Base-by-base conservation (phyloP, 2,888 invertebrate species). In the Mesochorus sp. region DNA sequence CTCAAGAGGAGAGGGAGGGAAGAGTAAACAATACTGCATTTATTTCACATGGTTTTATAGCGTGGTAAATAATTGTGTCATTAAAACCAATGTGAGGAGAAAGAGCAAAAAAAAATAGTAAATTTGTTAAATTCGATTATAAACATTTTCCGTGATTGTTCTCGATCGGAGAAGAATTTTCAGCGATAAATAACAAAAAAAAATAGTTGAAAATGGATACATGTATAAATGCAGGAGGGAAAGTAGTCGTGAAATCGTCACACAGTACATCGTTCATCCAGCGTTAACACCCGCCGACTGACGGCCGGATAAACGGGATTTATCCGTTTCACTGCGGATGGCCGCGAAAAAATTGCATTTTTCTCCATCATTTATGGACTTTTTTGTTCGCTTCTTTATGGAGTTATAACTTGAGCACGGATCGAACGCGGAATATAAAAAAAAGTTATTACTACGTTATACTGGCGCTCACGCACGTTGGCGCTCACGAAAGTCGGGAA, bases 291-390 rank as follows among this genome's bases (percentile, higher is more conserved):
- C 71, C 61, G 37, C 12, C 31, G 39, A 62, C 61, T 51, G 71
- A 68, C 61, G 55, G 68, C 53, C 44, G 47, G 68, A 68, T 67
- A 61, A 75, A 75, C 62, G 68, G 34, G 47, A 68, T 68, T 68
- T 68, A 44, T 74, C 57, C 59, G 28, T 68, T 68, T 62, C 68
- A 75, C 34, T 55, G 75, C 61, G 51, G 37, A 75, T 62, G 61
- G 24, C 37, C 28, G 53, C 44, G 19, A 47, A 68, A 55, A 62
- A 62, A 62, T 31, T 53, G 21, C 24, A 61, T 53, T 61, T 68
- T 61, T 55, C 31, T 68, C 19, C 28, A 19, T 47, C 53, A 62
- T 62, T 53, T 31, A 3, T 28, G 14, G 24, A 34, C 10, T 31
- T 21, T 19, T 6, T 17, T 47, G 59, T 31, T 8, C 55, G 39